These are phyloP conservation scores for Colossoma macropomum DNA, from an alignment of 2,113 vertebrate species.

Conservation along the genomic window DNA sequence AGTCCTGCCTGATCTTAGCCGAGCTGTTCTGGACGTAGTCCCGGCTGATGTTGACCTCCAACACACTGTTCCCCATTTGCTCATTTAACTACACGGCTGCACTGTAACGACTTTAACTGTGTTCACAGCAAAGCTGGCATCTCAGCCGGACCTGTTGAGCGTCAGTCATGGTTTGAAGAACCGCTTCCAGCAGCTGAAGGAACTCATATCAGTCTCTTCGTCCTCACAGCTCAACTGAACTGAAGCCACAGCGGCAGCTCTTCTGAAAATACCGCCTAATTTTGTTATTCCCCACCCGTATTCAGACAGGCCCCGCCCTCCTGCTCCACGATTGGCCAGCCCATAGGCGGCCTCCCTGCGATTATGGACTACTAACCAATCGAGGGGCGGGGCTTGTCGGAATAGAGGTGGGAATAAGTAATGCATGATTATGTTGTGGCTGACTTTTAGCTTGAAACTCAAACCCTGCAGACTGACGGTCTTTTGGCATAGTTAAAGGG, in stretches of 20 bases:
- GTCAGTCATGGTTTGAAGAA: neutral
- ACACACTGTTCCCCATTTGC: constrained; percentile 27
- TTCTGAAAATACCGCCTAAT: neutral
- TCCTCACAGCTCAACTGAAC: neutral
- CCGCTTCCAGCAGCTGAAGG: neutral
- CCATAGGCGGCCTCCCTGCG: neutral
- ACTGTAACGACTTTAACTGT: neutral
- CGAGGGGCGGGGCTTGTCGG: neutral
- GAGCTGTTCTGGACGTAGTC: constrained; percentile 61
- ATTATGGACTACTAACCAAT: no score
- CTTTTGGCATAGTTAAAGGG: no score
- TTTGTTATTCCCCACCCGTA: neutral
- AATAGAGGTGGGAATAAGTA: neutral
- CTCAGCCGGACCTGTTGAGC: neutral
- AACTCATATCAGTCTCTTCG: neutral
- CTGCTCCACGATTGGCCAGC: neutral
- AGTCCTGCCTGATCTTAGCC: constrained; percentile 48
- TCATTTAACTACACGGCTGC: neutral
- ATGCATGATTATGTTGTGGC: neutral
- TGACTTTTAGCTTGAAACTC: no score
- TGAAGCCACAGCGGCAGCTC: neutral
- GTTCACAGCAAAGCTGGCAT: neutral
- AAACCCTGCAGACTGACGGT: no score
- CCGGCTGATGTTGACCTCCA: constrained; percentile 61
- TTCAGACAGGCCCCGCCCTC: neutral